Conservation (phyloP, 2,888 invertebrate genomes). For the Rhamnusium bicolor region DNA sequence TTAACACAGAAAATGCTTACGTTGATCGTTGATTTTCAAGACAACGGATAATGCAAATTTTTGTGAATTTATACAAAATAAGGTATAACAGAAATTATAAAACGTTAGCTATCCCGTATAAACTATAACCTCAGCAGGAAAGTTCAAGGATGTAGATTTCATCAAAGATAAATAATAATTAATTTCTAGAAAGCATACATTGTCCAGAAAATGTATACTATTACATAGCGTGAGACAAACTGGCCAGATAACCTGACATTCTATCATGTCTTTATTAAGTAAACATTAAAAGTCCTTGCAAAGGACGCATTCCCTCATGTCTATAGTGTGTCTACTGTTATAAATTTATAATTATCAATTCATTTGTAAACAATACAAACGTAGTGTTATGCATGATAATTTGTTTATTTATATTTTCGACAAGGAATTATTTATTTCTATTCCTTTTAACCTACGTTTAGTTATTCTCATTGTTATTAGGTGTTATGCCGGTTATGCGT, state of each 20-base stretch:
- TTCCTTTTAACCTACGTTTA: constrained; percentile 27
- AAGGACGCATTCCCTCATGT: constrained; percentile 63
- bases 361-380: constrained; percentile 54
- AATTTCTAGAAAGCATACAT: not conserved
- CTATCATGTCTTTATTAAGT: constrained; percentile 48
- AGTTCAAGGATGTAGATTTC: not conserved
- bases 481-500: constrained; percentile 1
- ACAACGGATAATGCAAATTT: no score
- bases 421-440: constrained; percentile 16
- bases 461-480: constrained; percentile 30
- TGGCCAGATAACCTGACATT: constrained; percentile 42
- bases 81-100: no score
- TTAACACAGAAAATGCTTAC: no score
- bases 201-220: not conserved
- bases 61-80: no score
- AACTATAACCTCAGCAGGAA: not conserved
- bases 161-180: not conserved
- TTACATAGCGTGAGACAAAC: constrained; percentile 39
- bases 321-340: constrained; percentile 53
- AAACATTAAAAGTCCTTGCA: constrained; percentile 61
- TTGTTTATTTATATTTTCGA: constrained; percentile 32
- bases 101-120: no score
- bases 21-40: no score
- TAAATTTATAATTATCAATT: constrained; percentile 52
- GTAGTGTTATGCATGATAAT: constrained; percentile 44